phyloP scores from a whole-genome alignment of 2,797 vertebrate genomes.

The Nasua narica region DNA sequence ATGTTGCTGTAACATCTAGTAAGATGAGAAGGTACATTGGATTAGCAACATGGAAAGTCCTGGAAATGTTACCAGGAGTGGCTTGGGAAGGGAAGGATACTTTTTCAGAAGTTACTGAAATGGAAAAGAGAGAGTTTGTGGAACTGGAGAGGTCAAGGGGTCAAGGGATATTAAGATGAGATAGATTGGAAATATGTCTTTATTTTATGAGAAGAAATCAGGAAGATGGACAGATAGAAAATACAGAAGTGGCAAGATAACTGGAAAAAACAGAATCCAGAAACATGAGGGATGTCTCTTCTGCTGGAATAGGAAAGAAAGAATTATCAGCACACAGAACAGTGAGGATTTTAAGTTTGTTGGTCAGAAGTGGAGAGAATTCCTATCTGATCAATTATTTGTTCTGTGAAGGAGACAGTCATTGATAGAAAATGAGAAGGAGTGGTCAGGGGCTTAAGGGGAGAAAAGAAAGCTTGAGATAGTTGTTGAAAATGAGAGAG shows the following conservation, averaged over 20 bases:
- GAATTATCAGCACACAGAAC: not conserved
- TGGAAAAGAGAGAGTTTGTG: not conserved
- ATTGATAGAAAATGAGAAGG: not conserved
- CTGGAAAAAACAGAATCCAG: not conserved
- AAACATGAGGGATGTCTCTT: not conserved
- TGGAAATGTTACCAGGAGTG: not conserved
- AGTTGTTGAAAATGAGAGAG: conserved; percentile 1
- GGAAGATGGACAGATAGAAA: not conserved
- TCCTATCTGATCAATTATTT: not conserved
- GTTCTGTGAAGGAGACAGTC: not conserved
- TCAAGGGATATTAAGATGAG: not conserved
- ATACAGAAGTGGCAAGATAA: not conserved
- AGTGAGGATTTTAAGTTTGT: not conserved
- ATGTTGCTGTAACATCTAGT: not conserved
- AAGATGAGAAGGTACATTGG: not conserved
- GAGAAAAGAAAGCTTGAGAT: not conserved
- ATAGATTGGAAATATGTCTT: not conserved
- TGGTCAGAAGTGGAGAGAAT: not conserved
- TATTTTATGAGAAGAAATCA: not conserved
- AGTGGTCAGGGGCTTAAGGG: not conserved
- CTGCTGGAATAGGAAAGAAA: not conserved
- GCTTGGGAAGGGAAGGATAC: not conserved
- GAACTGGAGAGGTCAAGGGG: not conserved
- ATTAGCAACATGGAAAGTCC: not conserved
- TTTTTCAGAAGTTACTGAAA: not conserved